Evolutionary conservation across 2,797 vertebrate genomes (phyloP).

Genomic region (Diglossa cyanea): DNA sequence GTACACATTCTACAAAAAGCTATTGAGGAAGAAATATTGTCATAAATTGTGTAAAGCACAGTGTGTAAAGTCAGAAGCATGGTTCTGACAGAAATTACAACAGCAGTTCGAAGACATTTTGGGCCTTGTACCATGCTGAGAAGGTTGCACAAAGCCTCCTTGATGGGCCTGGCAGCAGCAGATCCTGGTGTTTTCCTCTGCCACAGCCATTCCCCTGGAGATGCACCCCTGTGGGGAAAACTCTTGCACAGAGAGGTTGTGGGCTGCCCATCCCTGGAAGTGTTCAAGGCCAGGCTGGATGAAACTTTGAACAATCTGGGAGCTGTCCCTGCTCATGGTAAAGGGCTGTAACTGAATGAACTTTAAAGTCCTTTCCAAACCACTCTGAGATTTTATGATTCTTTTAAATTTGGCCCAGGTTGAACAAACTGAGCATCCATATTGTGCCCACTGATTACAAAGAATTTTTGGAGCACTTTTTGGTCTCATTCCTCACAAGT

Average conservation of each 20-base stretch:
- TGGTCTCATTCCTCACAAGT: background rate
- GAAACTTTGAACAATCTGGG: background rate
- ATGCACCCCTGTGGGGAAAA: background rate
- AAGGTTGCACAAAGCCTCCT: background rate
- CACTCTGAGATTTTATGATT: background rate
- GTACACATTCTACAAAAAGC: conserved; percentile 31
- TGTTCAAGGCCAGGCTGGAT: background rate
- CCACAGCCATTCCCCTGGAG: background rate
- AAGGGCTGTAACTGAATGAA: background rate
- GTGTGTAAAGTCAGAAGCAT: background rate
- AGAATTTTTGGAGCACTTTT: background rate
- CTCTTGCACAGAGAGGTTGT: background rate
- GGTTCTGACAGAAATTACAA: conserved; percentile 9
- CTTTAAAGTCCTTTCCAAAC: background rate
- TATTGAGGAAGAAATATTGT: conserved; percentile 46
- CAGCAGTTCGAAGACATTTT: background rate
- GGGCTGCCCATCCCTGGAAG: background rate
- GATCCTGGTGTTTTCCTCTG: background rate
- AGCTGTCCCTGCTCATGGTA: background rate
- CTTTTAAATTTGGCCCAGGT: background rate
- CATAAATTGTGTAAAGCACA: conserved; percentile 49
- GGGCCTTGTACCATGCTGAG: background rate
- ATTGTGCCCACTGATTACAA: background rate
- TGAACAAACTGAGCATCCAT: background rate
- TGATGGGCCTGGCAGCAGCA: background rate